Percentiles rank a stretch among this genome's conserved stretches.
Conservation (phyloP, 2,797 vertebrate genomes). For the Yasuhikotakia modesta region DNA sequence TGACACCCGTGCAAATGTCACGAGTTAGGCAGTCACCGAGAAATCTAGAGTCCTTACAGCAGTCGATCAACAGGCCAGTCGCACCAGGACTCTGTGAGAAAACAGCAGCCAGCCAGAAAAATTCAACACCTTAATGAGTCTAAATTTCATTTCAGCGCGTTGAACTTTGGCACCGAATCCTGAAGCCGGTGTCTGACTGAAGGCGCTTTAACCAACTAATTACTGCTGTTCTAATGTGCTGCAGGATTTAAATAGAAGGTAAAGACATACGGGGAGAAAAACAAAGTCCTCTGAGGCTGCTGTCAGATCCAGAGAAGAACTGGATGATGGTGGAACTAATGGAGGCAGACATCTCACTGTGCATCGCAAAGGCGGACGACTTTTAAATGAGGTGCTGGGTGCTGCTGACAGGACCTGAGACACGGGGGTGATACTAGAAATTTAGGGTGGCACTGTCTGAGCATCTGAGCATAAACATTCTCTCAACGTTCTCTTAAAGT, state of each 20-base stretch:
- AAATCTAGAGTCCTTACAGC: slow-evolving; percentile 83
- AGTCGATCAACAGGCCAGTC: slow-evolving; percentile 86
- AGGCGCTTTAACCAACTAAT: slow-evolving; percentile 75
- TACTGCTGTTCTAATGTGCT: slow-evolving; percentile 80
- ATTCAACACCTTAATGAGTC: slow-evolving; percentile 91
- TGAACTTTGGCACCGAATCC: slow-evolving; percentile 85
- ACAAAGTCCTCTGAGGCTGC: background rate
- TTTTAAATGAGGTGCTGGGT: background rate
- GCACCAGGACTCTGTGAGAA: slow-evolving; percentile 86
- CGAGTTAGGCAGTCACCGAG: slow-evolving; percentile 81
- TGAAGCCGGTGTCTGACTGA: slow-evolving; percentile 72
- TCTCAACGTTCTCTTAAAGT: too few relatives aligned
- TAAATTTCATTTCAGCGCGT: slow-evolving; percentile 86
- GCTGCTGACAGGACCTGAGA: background rate
- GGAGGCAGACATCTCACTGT: background rate
- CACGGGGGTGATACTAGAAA: too few relatives aligned
- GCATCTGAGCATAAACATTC: too few relatives aligned
- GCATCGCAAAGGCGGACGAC: slow-evolving; percentile 19
- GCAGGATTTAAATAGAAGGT: slow-evolving; percentile 62
- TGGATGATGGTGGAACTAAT: slow-evolving; percentile 23
- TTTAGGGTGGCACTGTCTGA: too few relatives aligned
- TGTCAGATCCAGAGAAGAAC: background rate
- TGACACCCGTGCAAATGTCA: slow-evolving; percentile 94
- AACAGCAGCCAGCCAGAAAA: slow-evolving; percentile 87
- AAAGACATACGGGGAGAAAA: slow-evolving; percentile 21